These are phyloP conservation scores for Bufotes viridis DNA, from an alignment of 2,797 vertebrate genomes.

Conservation along the genomic window DNA sequence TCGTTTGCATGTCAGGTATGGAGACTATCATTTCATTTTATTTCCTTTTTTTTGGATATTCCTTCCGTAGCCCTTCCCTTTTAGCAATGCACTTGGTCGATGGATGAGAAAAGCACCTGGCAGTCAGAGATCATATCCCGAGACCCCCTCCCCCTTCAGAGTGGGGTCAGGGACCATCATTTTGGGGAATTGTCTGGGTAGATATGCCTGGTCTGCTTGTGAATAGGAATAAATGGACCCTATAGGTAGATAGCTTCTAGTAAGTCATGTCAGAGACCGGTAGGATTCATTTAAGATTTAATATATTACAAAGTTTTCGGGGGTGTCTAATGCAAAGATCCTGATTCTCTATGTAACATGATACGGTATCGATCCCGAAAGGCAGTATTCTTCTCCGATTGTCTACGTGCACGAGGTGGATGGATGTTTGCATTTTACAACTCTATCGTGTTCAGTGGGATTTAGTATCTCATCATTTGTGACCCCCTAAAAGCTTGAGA, in stretches of 20 bases:
- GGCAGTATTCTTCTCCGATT: background rate
- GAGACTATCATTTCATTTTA: constrained; percentile 29
- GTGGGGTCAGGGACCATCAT: background rate
- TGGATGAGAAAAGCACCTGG: background rate
- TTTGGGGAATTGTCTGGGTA: background rate
- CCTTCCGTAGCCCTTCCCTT: too few species aligned
- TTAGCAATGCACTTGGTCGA: background rate
- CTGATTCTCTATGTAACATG: background rate
- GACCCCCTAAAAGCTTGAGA: too few species aligned
- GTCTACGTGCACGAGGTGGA: background rate
- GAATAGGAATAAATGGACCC: background rate
- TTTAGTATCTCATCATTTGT: background rate
- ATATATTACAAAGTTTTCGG: constrained; percentile 4
- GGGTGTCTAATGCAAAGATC: background rate
- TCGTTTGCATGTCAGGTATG: constrained; percentile 96
- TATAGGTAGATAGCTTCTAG: background rate
- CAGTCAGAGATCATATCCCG: background rate
- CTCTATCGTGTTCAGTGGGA: background rate
- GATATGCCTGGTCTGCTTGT: background rate
- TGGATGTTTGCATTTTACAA: background rate
- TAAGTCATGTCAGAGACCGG: background rate
- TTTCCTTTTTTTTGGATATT: background rate
- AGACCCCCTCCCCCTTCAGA: background rate
- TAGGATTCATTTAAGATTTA: background rate
- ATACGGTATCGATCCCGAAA: background rate